These are phyloP conservation scores for Zapornia atra DNA, from an alignment of 2,113 vertebrate species.

Conservation along the genomic window DNA sequence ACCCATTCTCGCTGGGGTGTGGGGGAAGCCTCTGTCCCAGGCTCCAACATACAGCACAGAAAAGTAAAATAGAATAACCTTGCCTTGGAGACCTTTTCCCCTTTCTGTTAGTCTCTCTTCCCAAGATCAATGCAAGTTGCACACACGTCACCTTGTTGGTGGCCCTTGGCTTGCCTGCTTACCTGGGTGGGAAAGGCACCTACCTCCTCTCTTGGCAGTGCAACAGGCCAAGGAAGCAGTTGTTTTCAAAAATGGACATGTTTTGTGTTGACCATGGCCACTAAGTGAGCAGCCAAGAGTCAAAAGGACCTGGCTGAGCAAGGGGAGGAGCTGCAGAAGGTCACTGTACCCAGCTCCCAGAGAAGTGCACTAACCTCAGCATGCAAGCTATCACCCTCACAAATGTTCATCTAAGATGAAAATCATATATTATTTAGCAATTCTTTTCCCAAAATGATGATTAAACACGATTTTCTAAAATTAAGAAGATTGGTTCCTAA, in stretches of 20 bases:
- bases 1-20: neutral
- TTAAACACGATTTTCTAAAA: neutral
- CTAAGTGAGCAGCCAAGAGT: neutral
- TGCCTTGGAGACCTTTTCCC: neutral
- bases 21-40: neutral
- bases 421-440: neutral
- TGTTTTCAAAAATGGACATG: accelerated
- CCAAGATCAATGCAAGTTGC: accelerated
- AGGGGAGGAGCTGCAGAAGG: neutral
- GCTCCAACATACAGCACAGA: neutral
- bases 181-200: neutral
- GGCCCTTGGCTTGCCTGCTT: neutral
- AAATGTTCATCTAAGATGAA: neutral
- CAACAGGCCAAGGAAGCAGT: neutral
- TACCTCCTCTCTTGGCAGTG: neutral
- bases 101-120: neutral
- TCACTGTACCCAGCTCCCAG: accelerated
- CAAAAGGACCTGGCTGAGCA: neutral
- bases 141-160: neutral
- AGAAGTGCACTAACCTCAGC: neutral
- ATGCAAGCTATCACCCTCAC: neutral
- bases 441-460: neutral
- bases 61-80: neutral
- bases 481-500: neutral
- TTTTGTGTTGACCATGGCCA: neutral